Evolutionary conservation across 2,113 vertebrate genomes (phyloP).

Genomic region (Dissostichus mawsoni): DNA sequence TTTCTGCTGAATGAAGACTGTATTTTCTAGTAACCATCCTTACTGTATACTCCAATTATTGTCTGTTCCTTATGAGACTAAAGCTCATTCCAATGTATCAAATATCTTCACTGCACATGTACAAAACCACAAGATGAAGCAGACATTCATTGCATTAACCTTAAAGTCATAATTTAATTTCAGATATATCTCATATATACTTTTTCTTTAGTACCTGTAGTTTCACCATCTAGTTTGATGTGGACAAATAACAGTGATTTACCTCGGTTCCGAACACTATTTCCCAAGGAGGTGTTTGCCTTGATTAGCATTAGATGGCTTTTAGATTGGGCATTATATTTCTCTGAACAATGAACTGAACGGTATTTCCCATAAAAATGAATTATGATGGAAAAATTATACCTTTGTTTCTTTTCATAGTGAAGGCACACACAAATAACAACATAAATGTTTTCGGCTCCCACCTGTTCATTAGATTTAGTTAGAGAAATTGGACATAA

Average conservation of each 20-base stretch:
- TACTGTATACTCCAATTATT: too few species aligned
- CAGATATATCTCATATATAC: not conserved
- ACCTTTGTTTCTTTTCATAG: slow-evolving; percentile 6
- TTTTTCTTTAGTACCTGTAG: not conserved
- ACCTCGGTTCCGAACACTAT: not conserved
- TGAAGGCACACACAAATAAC: slow-evolving; percentile 10
- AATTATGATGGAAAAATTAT: not conserved
- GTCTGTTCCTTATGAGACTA: too few species aligned
- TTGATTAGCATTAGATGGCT: slow-evolving; percentile 2
- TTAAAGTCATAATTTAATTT: not conserved
- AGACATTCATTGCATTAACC: not conserved
- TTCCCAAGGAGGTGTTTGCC: not conserved
- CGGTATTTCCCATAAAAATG: slow-evolving; percentile 6
- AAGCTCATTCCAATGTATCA: too few species aligned
- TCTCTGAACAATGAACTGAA: slow-evolving; percentile 14
- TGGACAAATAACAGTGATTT: not conserved
- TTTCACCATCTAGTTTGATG: not conserved
- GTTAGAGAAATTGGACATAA: not conserved
- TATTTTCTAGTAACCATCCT: too few species aligned
- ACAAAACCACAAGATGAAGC: too few species aligned
- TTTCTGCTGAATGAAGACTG: too few species aligned
- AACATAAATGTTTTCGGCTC: not conserved
- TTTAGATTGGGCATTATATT: slow-evolving; percentile 3
- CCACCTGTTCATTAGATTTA: slow-evolving; percentile 4
- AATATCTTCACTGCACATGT: too few species aligned